These are phyloP conservation scores for Hemiprocne comata DNA, from an alignment of 2,113 vertebrate genomes.

Conservation along the genomic window DNA sequence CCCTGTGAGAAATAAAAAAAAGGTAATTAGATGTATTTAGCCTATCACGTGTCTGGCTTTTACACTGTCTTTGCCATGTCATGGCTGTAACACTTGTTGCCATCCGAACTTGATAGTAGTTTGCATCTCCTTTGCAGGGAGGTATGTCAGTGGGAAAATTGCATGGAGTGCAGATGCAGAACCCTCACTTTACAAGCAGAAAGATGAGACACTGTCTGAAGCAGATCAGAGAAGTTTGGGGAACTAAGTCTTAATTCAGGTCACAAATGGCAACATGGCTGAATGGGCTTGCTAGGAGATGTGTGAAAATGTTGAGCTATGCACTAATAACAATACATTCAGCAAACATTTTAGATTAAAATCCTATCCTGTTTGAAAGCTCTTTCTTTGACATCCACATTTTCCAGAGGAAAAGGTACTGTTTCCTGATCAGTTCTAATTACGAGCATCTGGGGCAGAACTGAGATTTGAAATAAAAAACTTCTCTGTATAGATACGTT, in stretches of 20 bases:
- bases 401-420: background rate
- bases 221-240: background rate
- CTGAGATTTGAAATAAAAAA: background rate
- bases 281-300: background rate
- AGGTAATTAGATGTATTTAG: background rate
- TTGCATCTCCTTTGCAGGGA: background rate
- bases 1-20: background rate
- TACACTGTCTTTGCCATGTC: background rate
- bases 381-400: background rate
- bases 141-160: background rate
- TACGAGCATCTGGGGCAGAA: background rate
- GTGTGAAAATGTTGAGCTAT: background rate
- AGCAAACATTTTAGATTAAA: background rate
- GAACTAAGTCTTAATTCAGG: background rate
- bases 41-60: background rate
- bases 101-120: background rate
- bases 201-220: background rate
- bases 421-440: background rate
- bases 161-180: background rate
- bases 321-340: background rate
- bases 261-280: background rate
- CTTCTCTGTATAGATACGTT: background rate
- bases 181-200: background rate
- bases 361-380: background rate
- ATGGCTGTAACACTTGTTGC: background rate